Evolutionary conservation across 2,797 vertebrate genomes (phyloP), one percentile per base, ranked within the genome.

Genomic region (Tragopan temminckii): DNA sequence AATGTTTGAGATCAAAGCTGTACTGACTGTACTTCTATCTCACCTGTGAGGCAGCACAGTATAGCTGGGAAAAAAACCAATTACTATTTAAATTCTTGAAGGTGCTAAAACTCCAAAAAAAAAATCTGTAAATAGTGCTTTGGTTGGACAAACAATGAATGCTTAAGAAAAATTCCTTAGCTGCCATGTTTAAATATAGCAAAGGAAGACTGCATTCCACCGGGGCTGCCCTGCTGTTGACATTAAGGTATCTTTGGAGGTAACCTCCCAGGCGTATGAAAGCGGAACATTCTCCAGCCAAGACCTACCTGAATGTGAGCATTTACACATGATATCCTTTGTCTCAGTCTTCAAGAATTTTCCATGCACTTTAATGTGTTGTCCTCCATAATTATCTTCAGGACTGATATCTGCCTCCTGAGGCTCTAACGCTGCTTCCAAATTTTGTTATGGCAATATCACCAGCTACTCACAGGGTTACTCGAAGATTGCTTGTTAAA

Each of bases 241-340:
- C 20, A 33, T 42, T 38, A 19, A 67, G 43, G 9, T 59, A 24
- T 52, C 45, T 90, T 94, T 58, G 80, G 82, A n/a, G 53, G 38
- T 85, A 88, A 84, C 69, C n/a, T 70, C 88, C 31, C 25, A 80
- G 48, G 43, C 55, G 76, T 29, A 62, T 42, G 40, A 62, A 94
- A 92, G 12, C 45, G 24, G 48, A 75, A 33, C n/a, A 31, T 61
- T 9, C 31, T 43, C 58, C 53, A 35, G 35, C 11, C 62, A 18
- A 92, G 76, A 40, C 35, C 79, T 58, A 92, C 36, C 27, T 70
- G 74, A 90, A 24, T 23, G 20, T 55, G 74, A 81, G 24, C 9
- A 8, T 58, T 81, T 68, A 27, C 9, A 20, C n/a, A 33, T 0
- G 1, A 40, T 68, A 55, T 38, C 9, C 18, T 75, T 33, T 58